Percentiles rank a stretch among this genome's conserved stretches.
Evolutionary conservation across 2,113 vertebrate genomes (phyloP).

Genomic region (Sporophila hypoxantha): DNA sequence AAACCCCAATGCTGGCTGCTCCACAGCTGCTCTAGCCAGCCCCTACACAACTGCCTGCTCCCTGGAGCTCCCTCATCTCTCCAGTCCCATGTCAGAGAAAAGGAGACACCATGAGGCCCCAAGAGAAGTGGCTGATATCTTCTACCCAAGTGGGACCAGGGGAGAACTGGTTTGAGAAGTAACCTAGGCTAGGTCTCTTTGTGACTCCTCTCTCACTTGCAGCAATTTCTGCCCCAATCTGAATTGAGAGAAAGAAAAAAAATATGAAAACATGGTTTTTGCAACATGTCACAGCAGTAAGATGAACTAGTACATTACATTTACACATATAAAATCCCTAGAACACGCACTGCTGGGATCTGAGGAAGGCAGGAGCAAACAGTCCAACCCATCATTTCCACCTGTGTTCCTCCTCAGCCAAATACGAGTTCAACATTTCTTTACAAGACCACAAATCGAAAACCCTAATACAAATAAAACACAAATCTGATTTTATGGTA

Average conservation of each 20-base stretch:
- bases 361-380: background rate
- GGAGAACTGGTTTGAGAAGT: background rate
- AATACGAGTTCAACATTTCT: background rate
- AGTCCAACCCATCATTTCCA: background rate
- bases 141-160: background rate
- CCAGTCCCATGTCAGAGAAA: accelerated
- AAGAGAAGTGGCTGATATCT: background rate
- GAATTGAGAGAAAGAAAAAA: background rate
- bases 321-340: background rate
- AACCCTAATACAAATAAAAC: background rate
- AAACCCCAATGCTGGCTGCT: background rate
- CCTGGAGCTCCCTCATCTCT: background rate
- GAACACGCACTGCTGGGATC: background rate
- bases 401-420: background rate
- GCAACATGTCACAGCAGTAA: background rate
- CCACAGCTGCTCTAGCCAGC: background rate
- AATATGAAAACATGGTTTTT: background rate
- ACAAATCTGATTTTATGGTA: background rate
- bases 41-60: background rate
- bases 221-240: background rate
- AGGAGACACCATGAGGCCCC: background rate
- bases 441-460: background rate
- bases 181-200: background rate
- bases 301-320: background rate
- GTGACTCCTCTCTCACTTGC: background rate